phyloP scores from a whole-genome alignment of 2,113 vertebrate species.

The Pandion haliaetus region DNA sequence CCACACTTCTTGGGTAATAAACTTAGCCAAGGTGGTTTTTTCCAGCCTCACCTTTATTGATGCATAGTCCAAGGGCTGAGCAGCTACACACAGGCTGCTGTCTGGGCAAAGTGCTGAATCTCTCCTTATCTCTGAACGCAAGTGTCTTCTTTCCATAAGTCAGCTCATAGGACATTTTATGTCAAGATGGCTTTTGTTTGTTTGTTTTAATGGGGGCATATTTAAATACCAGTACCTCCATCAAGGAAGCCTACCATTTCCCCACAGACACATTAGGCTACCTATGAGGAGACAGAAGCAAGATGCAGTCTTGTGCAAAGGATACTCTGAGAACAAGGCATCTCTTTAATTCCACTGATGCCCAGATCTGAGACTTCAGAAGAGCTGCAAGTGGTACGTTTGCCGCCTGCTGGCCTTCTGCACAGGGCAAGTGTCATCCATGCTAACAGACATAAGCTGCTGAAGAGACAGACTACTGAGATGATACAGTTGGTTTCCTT shows the following conservation, averaged over 20 bases:
- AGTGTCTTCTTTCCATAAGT: neutral
- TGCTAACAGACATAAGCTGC: neutral
- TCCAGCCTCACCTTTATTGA: neutral
- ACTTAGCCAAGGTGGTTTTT: neutral
- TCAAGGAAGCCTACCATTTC: neutral
- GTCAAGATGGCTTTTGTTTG: neutral
- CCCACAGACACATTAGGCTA: too few relatives aligned
- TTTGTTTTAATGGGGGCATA: neutral
- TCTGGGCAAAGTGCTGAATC: neutral
- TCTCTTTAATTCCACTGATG: neutral
- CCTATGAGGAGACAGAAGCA: neutral
- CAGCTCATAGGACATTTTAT: neutral
- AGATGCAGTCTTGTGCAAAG: neutral
- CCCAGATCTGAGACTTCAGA: neutral
- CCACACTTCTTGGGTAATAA: neutral
- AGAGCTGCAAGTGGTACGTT: neutral
- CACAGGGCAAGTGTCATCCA: neutral
- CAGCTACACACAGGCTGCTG: neutral
- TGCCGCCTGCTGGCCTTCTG: neutral
- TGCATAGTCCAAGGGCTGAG: neutral
- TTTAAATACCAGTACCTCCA: neutral
- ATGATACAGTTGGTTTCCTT: neutral
- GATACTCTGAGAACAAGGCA: neutral
- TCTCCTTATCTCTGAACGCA: neutral
- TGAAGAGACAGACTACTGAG: neutral